Base-by-base conservation (phyloP, 2,888 invertebrate genomes). In the Poecilobothrus nobilitatus region DNA sequence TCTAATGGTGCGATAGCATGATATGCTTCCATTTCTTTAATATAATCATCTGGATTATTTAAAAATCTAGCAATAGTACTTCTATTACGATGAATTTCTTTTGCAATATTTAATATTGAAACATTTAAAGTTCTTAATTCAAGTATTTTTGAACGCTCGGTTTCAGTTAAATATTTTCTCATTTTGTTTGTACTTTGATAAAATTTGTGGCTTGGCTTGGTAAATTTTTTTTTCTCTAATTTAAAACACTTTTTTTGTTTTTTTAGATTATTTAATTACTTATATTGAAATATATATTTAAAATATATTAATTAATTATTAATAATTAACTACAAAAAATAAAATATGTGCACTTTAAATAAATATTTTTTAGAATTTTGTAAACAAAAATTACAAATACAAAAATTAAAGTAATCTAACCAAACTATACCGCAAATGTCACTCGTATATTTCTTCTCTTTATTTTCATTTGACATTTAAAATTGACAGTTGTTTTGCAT, bases 61-160 rank as follows among this genome's bases (percentile, higher is more conserved):
- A 69, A 27, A 53, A 69, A 69, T 12, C 9, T n/a, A 1, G 27
- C 15, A 15, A 66, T 10, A 34, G 44, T 61, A 20, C 4, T n/a
- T 12, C 67, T 66, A 37, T 61, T 63, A 2, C 69, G 66, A 65
- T 67, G 66, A 9, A 69, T 53, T n/a, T 61, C 21, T 7, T 20
- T 20, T 1, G 66, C 18, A 12, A 69, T 69, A 6, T 12, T 9
- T 21, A 33, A 33, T 34, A 69, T 64, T 4, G 69, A 66, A n/a
- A 10, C 34, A 21, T 64, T 64, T 7, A 15, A 8, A 6, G 21
- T n/a, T 12, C 66, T 66, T 44, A 67, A 27, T 6, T 22, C 10
- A 6, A 69, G 20, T 1, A 69, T 67, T 41, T 67, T 53, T 15
- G 64, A 44, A 62, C 64, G 63, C 34, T 69, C 69, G 8, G 44